phyloP scores from a whole-genome alignment of 1,140 invertebrate genomes.

The Drosophila ercepeae region DNA sequence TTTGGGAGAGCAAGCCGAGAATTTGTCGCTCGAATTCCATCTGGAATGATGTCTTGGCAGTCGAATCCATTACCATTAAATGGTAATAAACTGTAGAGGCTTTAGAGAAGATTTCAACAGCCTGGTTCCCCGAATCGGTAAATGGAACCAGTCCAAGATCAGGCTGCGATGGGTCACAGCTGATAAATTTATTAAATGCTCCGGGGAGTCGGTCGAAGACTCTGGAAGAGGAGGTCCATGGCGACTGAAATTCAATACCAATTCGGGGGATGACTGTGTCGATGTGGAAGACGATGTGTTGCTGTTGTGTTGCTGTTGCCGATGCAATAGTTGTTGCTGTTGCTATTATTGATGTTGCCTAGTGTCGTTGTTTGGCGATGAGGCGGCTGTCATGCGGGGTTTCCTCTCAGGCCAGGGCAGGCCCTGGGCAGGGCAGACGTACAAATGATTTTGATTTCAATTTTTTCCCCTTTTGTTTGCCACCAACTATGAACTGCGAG shows the following conservation, averaged over 20 bases:
- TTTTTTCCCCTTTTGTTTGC: slow-evolving; percentile 25
- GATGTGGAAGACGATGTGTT: slow-evolving; percentile 40
- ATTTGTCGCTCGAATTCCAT: not conserved
- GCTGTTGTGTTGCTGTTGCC: slow-evolving; percentile 26
- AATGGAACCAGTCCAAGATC: slow-evolving; percentile 46
- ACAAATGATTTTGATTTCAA: slow-evolving; percentile 64
- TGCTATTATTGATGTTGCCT: slow-evolving; percentile 56
- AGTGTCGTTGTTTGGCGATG: slow-evolving; percentile 56
- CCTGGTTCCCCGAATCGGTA: slow-evolving; percentile 16
- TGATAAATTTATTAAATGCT: slow-evolving; percentile 77
- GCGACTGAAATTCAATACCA: slow-evolving; percentile 65
- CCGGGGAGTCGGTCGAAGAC: slow-evolving; percentile 17
- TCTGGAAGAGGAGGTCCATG: slow-evolving; percentile 9
- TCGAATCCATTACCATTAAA: slow-evolving; percentile 64
- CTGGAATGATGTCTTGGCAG: not conserved
- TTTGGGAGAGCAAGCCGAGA: not conserved
- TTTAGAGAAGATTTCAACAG: not conserved
- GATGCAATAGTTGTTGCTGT: slow-evolving; percentile 34
- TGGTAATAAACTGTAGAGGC: slow-evolving; percentile 41
- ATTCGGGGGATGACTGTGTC: slow-evolving; percentile 48
- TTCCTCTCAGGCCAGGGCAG: slow-evolving; percentile 38
- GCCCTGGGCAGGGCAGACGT: no score
- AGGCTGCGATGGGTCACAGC: slow-evolving; percentile 63
- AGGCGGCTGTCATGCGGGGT: slow-evolving; percentile 48
- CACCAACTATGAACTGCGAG: slow-evolving; percentile 19